phyloP scores from a whole-genome alignment of 2,888 invertebrate species.

The Noctuana brunneofusca region DNA sequence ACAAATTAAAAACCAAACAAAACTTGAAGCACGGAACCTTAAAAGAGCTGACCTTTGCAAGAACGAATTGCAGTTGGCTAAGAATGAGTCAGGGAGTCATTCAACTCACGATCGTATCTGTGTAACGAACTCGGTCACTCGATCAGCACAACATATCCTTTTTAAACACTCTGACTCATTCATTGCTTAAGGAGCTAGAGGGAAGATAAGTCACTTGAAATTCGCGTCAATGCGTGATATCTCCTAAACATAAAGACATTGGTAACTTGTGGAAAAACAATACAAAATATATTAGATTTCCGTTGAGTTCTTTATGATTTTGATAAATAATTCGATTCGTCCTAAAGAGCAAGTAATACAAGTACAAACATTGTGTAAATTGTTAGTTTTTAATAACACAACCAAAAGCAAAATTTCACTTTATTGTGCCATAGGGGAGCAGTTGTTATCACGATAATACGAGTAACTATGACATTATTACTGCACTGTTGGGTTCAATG shows the following conservation, averaged over 20 bases:
- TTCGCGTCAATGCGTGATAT: slow-evolving; percentile 7
- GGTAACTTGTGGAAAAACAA: neutral
- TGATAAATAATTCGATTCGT: too few relatives aligned
- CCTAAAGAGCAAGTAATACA: too few relatives aligned
- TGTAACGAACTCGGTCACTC: slow-evolving; percentile 64
- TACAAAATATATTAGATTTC: neutral
- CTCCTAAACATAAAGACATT: neutral
- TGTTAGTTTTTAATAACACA: too few relatives aligned
- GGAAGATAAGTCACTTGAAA: neutral
- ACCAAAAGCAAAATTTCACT: too few relatives aligned
- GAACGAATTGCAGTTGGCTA: slow-evolving; percentile 61
- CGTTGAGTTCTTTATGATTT: too few relatives aligned
- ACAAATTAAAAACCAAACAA: neutral
- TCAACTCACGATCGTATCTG: slow-evolving; percentile 61
- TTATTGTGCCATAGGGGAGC: too few relatives aligned
- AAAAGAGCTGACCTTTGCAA: slow-evolving; percentile 64
- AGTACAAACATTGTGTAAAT: too few relatives aligned
- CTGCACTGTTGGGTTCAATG: too few relatives aligned
- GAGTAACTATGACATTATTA: too few relatives aligned
- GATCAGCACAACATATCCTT: slow-evolving; percentile 62
- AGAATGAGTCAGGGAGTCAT: slow-evolving; percentile 72
- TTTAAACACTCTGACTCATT: slow-evolving; percentile 65
- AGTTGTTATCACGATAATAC: too few relatives aligned
- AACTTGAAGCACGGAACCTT: slow-evolving; percentile 29
- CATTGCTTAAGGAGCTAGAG: slow-evolving; percentile 27